phyloP scores from a whole-genome alignment of 2,113 vertebrate species.

The Eidolon helvum region DNA sequence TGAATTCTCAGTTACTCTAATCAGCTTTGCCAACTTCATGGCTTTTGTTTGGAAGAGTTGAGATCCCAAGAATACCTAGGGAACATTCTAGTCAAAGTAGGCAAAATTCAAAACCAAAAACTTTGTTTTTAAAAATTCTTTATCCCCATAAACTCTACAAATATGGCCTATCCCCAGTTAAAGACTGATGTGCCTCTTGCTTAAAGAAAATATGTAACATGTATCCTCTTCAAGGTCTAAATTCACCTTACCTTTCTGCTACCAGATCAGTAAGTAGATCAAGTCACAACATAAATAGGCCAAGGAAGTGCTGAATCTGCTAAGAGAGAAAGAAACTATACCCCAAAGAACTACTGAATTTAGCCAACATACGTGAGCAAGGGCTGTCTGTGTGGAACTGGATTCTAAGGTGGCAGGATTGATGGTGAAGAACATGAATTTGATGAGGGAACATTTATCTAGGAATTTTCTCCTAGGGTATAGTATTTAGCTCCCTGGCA shows the following conservation, averaged over 20 bases:
- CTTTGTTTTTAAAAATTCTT: neutral
- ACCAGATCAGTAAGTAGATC: neutral
- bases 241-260: neutral
- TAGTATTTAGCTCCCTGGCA: neutral
- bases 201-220: neutral
- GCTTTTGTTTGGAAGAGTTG: neutral
- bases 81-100: neutral
- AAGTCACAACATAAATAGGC: neutral
- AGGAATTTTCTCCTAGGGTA: neutral
- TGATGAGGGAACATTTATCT: neutral
- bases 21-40: neutral
- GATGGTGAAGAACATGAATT: neutral
- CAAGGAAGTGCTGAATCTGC: neutral
- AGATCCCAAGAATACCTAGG: neutral
- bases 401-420: neutral
- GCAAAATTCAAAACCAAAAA: neutral
- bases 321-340: neutral
- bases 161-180: neutral
- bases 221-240: neutral
- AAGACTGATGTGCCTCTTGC: neutral
- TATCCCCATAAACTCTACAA: neutral
- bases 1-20: neutral
- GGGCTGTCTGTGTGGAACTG: neutral
- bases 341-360: neutral
- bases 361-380: neutral